Evolutionary conservation across 2,113 vertebrate genomes (phyloP).

Genomic region (Rostratula benghalensis): DNA sequence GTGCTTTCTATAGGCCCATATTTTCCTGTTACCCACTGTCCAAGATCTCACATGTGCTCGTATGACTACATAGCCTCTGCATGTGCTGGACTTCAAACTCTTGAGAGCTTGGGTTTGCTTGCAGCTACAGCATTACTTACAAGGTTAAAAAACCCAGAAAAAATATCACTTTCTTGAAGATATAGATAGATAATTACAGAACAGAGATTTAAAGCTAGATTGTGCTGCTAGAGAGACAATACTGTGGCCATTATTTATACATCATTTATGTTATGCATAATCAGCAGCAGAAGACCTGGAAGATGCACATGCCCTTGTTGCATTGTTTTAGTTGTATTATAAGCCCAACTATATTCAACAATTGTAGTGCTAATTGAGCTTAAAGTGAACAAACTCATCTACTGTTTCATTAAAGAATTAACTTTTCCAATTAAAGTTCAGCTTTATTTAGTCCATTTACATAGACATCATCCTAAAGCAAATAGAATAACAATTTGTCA

Average conservation of each 20-base stretch:
- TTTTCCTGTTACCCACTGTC: not conserved
- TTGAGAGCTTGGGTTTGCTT: not conserved
- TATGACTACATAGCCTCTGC: not conserved
- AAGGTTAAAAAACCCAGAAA: not conserved
- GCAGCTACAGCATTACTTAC: not conserved
- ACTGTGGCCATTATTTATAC: not conserved
- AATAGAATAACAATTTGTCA: constrained; percentile 53
- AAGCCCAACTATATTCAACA: not conserved
- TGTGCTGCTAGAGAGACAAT: not conserved
- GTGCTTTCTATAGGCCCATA: not conserved
- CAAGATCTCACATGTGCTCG: not conserved
- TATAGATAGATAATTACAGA: not conserved
- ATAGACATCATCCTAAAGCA: constrained; percentile 14
- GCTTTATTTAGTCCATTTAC: constrained; percentile 46
- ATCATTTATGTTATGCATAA: not conserved
- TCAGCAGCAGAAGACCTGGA: not conserved
- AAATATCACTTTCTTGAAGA: rapidly evolving
- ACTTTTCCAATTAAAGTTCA: constrained; percentile 63
- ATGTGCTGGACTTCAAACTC: not conserved
- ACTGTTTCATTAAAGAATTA: constrained; percentile 40
- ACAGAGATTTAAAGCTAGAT: not conserved
- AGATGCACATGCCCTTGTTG: not conserved
- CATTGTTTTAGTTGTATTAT: not conserved
- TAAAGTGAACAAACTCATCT: constrained; percentile 22
- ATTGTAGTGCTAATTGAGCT: constrained; percentile 8